Conservation (phyloP, 2,797 vertebrate genomes). For the Myotis findleyi region DNA sequence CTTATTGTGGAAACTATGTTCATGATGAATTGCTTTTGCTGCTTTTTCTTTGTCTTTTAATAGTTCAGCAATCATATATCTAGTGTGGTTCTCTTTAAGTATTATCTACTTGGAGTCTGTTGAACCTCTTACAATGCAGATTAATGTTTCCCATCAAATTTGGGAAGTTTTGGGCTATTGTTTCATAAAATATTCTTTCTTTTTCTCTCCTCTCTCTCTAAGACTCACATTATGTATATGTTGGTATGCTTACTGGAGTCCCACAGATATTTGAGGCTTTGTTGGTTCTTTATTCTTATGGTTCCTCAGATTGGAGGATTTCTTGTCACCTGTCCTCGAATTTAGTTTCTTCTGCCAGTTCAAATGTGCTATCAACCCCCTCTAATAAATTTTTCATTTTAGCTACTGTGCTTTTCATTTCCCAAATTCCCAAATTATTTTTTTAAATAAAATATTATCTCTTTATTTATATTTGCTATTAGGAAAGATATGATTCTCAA, state of each 20-base stretch:
- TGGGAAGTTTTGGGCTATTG: not conserved
- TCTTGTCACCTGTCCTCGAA: not conserved
- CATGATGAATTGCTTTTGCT: not conserved
- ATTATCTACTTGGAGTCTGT: not conserved
- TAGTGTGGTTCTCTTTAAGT: not conserved
- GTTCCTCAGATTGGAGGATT: constrained; percentile 31
- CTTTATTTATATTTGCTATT: not conserved
- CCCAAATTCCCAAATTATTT: not conserved
- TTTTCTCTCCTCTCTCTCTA: not conserved
- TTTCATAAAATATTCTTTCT: not conserved
- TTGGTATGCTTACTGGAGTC: not conserved
- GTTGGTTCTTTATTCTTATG: not conserved
- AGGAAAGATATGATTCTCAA: not conserved
- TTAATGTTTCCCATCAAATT: not conserved
- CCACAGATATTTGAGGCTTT: not conserved
- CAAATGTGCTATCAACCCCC: not conserved
- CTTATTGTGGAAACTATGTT: not conserved
- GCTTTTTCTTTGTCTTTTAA: not conserved
- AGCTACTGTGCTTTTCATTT: not conserved
- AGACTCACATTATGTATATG: not conserved
- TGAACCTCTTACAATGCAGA: not conserved
- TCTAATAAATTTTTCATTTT: not conserved
- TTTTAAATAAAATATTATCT: not conserved
- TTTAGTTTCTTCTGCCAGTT: not conserved
- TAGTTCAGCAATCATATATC: not conserved